Evolutionary conservation across 2,797 vertebrate genomes (phyloP), one percentile per base, ranked within the genome.

Genomic region (Fringilla coelebs): DNA sequence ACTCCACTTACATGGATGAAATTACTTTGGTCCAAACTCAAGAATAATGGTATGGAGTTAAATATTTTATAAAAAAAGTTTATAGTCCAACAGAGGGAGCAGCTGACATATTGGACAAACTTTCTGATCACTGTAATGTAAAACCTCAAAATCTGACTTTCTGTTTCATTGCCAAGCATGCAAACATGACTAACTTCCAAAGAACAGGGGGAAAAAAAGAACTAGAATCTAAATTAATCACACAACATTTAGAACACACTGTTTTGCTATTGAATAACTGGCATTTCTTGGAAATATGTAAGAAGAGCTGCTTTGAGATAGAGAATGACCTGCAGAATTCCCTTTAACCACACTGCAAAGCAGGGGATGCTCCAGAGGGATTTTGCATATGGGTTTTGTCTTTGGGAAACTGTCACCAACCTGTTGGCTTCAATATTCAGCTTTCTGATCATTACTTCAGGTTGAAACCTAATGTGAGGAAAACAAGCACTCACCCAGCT

Each of bases 131-230:
- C 45, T 65, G 52, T 31, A 88, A 90, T 2, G 13, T 61, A 88
- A 93, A 94, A 93, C 34, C 14, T 49, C 48, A 82, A 74, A 79
- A 74, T 85, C 2, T 57, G 58, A 89, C 43, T 89, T 89, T 54
- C 45, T 11, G 16, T 89, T 92, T 92, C 65, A 72, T 9, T 71
- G 57, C 61, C 72, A 89, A 89, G 77, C 45, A 76, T 34, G 20
- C 41, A 86, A 94, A 85, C 70, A 79, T 41, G 67, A 91, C 60
- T 67, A 71, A 87, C 20, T 79, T 94, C 83, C 83, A 90, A 90
- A 51, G 78, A 88, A 72, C 4, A 15, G 8, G 26, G 26, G 19
- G 31, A 2, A 65, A 60, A 74, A 70, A 51, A 32, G n/a, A 13
- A 66, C 31, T 71, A 57, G 43, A 77, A 51, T 17, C 9, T 24